A percentile compares a stretch with the other conserved stretches of the same genome.
Evolutionary conservation across 1,140 invertebrate species (phyloP).

Genomic region (Orchestia grillus): DNA sequence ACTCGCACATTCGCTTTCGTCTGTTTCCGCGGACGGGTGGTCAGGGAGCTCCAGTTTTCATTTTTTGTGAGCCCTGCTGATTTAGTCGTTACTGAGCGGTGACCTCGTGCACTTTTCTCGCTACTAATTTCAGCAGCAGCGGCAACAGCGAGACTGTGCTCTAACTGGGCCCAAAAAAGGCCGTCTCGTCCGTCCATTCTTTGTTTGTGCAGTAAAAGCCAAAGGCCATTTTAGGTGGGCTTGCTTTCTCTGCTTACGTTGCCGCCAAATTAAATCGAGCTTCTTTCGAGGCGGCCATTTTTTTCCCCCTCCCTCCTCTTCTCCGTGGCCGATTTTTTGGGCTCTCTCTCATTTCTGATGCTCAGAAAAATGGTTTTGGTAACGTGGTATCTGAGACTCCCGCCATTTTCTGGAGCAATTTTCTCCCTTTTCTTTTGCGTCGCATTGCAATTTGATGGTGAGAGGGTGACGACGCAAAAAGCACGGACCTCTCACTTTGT

Average conservation of each 20-base stretch:
- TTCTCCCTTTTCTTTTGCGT: conserved; percentile 26
- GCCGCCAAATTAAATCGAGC: conserved; percentile 34
- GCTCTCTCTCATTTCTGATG: conserved; percentile 49
- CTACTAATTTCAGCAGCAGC: background rate
- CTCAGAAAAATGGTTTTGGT: conserved; percentile 51
- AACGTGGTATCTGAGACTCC: conserved; percentile 42
- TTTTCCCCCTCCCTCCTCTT: background rate
- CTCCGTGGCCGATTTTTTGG: background rate
- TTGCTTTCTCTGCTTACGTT: conserved; percentile 23
- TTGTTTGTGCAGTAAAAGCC: conserved; percentile 38
- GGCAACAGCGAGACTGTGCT: background rate
- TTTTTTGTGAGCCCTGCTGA: background rate
- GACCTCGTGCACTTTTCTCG: conserved; percentile 5
- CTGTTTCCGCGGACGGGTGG: background rate
- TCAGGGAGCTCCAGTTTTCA: background rate
- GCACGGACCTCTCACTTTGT: background rate
- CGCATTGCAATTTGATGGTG: conserved; percentile 52
- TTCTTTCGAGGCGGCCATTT: conserved; percentile 15
- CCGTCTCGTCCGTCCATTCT: background rate
- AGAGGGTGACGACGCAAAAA: background rate
- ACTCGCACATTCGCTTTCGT: no score
- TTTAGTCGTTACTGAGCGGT: background rate
- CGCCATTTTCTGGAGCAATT: conserved; percentile 52
- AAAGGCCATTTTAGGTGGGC: conserved; percentile 42
- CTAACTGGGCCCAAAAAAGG: background rate